Base-by-base conservation (phyloP, 2,113 vertebrate species). In the Peromyscus leucopus region DNA sequence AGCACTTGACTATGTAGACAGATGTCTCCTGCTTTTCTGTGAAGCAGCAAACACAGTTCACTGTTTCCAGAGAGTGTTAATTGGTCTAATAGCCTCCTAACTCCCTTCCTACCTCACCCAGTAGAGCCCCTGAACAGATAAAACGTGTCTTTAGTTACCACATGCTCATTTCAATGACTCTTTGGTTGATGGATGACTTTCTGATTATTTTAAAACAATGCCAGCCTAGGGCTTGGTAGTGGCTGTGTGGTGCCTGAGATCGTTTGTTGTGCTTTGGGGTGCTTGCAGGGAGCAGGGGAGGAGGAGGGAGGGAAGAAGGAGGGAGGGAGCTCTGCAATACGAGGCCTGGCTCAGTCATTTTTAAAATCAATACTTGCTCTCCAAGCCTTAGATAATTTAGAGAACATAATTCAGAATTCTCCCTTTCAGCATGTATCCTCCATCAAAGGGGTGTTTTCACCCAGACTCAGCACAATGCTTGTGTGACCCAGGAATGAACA, bases 321-420 rank as follows among this genome's bases (percentile, higher is more conserved):
- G 89, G 65, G 87, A 85, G 79, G 92, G 96, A 98, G 98, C 98
- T 98, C 97, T 98, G 99, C 99, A 98, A 96, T 96, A 95, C 96
- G 96, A 99, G 99, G 99, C 99, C 99, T 99, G 99, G 99, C 99
- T 99, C 99, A 99, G 99, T 99, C 99, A 99, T 99, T 99, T 98
- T 99, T 98, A 98, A 98, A 99, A 99, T 99, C 99, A 99, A 99
- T 99, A 99, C 99, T 98, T 99, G 99, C 99, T 99, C 99, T 99
- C 98, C 98, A 98, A 99, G 99, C 98, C 98, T 96, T 97, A 98
- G 98, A 99, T 99, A 99, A 99, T 99, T 99, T 99, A 99, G 99
- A 99, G 99, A 99, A 99, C 99, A 99, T 99, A 99, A 99, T 99
- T 99, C 99, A 99, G 99, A 99, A 99, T 99, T 99, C 99, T 99